Base-by-base conservation (phyloP, 2,888 invertebrate genomes). In the Amiota communis region DNA sequence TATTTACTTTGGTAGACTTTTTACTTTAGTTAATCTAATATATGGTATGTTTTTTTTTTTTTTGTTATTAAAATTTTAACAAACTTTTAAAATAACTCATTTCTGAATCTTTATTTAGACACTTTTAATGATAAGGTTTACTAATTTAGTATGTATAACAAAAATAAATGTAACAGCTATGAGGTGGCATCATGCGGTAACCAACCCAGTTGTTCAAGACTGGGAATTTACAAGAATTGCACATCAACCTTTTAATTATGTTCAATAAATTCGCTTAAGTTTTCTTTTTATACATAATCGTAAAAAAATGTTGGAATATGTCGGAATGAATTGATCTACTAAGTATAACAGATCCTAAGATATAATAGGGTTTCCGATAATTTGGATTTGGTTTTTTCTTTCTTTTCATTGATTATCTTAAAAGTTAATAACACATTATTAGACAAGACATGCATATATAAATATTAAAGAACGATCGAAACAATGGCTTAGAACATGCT, bases 341-440 rank as follows among this genome's bases (percentile, higher is more conserved):
- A 15, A 23, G 17, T 57, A 59, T 20, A 59, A 51, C 36, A 36
- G 36, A 36, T 36, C 36, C 36, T 36, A 36, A 36, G 36, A 36
- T 36, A 36, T 36, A 36, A 36, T 36, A 6, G 36, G 6, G 36
- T 36, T 36, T 36, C 36, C 36, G 36, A 36, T 36, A 59, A 59
- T 59, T 59, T 59, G 59, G 20, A 20, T 59, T 59, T n/a, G 11
- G 12, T 53, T n/a, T n/a, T 53, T 53, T 53, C 15, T 53, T 53
- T 11, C 0, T 2, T 2, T 3, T 23, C 15, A 20, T 63, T 68
- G 47, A 13, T 67, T 20, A 47, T 23, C 67, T 48, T 68, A 48
- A 68, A 53, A 68, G 67, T 68, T 68, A 68, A 68, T 68, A 68
- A 68, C 67, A 68, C 67, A 68, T 49, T 48, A 49, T 67, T 67